A percentile compares a stretch with the other conserved stretches of the same genome.
Evolutionary conservation across 1,140 invertebrate species (phyloP).

Genomic region (Apolygus lucorum): DNA sequence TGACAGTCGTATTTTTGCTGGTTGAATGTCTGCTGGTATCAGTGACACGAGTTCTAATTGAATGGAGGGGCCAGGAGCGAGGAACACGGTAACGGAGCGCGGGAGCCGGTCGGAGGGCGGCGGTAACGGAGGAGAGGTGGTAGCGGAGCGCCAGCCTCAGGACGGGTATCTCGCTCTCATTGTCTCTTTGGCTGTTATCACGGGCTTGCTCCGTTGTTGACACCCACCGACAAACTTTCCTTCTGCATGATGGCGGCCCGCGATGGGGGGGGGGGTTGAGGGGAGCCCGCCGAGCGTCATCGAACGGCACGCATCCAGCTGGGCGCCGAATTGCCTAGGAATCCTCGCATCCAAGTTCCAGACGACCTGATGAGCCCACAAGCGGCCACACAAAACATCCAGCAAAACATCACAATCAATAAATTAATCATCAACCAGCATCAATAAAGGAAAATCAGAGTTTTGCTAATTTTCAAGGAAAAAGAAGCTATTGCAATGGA

Average conservation of each 20-base stretch:
- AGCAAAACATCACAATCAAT: too few species aligned
- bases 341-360: too few species aligned
- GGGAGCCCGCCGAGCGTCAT: too few species aligned
- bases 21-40: constrained; percentile 7
- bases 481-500: too few species aligned
- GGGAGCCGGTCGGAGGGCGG: neutral
- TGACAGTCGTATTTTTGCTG: constrained; percentile 13
- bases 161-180: constrained; percentile 1
- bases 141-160: neutral
- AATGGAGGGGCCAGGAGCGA: neutral
- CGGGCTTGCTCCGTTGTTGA: neutral
- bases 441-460: too few species aligned
- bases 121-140: neutral
- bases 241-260: neutral
- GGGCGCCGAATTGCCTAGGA: too few species aligned
- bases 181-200: constrained; percentile 1
- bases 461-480: too few species aligned
- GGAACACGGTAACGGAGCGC: neutral
- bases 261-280: neutral
- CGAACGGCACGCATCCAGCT: too few species aligned
- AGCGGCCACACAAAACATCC: too few species aligned
- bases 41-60: constrained; percentile 15
- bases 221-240: constrained; percentile 16
- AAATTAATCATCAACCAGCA: too few species aligned
- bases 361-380: too few species aligned